Evolutionary conservation across 1,140 invertebrate genomes (phyloP).

Genomic region (Chymomyza costata): DNA sequence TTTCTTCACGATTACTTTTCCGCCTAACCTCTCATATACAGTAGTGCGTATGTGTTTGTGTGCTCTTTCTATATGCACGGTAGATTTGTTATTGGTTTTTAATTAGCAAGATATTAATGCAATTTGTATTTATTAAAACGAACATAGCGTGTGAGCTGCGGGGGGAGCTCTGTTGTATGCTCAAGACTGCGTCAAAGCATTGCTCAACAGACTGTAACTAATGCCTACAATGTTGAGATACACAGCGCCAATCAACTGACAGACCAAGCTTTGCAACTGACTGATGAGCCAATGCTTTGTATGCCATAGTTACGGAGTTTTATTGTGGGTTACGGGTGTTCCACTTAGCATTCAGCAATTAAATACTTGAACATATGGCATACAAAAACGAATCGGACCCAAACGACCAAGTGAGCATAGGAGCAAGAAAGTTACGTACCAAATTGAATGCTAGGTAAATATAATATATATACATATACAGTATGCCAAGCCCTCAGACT

Average conservation of each 20-base stretch:
- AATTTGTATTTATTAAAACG: conserved; percentile 49
- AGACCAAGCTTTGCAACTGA: no score
- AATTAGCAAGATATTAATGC: conserved; percentile 56
- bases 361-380: conserved; percentile 57
- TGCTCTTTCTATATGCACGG: conserved; percentile 6
- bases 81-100: conserved; percentile 49
- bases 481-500: not conserved
- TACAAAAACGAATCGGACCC: not conserved
- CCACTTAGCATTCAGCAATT: conserved; percentile 50
- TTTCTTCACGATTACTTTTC: no score
- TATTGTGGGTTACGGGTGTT: conserved; percentile 35
- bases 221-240: conserved; percentile 33
- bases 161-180: not conserved
- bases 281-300: conserved; percentile 5
- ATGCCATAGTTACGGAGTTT: conserved; percentile 2
- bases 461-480: conserved; percentile 30
- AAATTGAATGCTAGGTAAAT: conserved; percentile 42
- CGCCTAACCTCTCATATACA: no score
- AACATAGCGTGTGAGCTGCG: no score
- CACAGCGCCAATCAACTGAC: conserved; percentile 13
- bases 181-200: no score
- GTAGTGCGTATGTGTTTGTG: not conserved
- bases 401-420: conserved; percentile 19
- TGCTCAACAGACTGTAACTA: conserved; percentile 36
- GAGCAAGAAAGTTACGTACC: conserved; percentile 24